Base-by-base conservation (phyloP, 2,888 invertebrate species). In the Cosmorhoe ocellata region DNA sequence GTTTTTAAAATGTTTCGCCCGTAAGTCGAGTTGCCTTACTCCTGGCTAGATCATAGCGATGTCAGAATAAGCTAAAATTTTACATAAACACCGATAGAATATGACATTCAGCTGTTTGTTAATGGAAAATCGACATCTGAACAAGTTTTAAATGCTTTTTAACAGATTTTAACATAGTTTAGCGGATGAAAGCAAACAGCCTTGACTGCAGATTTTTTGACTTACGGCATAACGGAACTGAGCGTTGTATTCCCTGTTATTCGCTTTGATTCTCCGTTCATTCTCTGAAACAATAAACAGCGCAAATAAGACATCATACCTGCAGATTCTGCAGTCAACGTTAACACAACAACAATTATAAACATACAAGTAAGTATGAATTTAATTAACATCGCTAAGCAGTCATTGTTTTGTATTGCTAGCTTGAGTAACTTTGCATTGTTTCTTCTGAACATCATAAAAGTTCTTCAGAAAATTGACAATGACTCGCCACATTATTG, bases 201-300 rank as follows among this genome's bases (percentile, higher is more conserved):
- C n/a, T 24, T n/a, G 34, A 44, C 22, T 44, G 38, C 30, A 46
- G 22, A 49, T 40, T 37, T 53, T 42, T 46, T 13, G 45, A 94
- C 97, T 97, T 93, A 99, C 99, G 79, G 99, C 98, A 92, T 99
- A 99, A 89, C 96, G 96, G 92, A 98, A 99, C 91, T 97, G 96
- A 76, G 96, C 94, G 92, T 99, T 99, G 91, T 95, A 98, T 80
- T 94, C 95, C 84, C 97, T 94, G 92, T 99, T 97, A 91, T 99
- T 99, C 77, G 98, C 98, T 92, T 95, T 95, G 82, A 99, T 98
- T 92, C 95, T 93, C 91, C 99, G 94, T 93, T 98, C 98, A 90
- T 96, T 95, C 92, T 98, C 99, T 99, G 94, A 42, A 94, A 94
- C 81, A 86, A 84, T 79, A 85, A 79, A 77, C 64, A 71, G 65